Evolutionary conservation across 2,888 invertebrate genomes (phyloP).

Genomic region (Phanerotoma sp.): DNA sequence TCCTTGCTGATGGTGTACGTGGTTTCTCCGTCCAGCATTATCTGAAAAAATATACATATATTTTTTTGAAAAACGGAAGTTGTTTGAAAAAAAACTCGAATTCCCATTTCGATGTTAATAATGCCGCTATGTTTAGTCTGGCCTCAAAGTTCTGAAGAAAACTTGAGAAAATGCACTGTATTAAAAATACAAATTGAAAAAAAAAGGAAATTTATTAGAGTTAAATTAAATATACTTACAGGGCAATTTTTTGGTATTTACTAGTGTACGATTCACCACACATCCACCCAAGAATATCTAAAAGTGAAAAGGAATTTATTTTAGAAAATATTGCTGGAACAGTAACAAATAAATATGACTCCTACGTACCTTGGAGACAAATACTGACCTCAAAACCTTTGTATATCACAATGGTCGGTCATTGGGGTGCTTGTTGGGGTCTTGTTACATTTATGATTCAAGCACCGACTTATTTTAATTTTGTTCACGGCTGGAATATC

Average conservation of each 20-base stretch:
- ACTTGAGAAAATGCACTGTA: too few relatives aligned
- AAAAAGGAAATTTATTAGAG: too few relatives aligned
- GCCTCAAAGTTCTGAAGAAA: too few relatives aligned
- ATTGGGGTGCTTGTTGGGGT: constrained; percentile 71
- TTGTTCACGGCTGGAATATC: constrained; percentile 70
- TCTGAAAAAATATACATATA: too few relatives aligned
- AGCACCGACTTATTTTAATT: constrained; percentile 70
- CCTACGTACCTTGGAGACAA: constrained; percentile 64
- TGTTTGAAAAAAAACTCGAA: too few relatives aligned
- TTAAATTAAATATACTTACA: too few relatives aligned
- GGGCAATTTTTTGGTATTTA: constrained; percentile 65
- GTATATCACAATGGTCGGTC: constrained; percentile 67
- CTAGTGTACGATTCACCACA: constrained; percentile 67
- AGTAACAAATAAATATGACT: constrained; percentile 23
- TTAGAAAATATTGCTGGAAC: constrained; percentile 60
- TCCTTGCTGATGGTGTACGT: too few relatives aligned
- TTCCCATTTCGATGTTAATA: too few relatives aligned
- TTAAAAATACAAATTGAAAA: too few relatives aligned
- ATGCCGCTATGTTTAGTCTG: too few relatives aligned
- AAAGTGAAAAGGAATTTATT: constrained; percentile 64
- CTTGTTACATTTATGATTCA: constrained; percentile 71
- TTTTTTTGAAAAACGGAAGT: too few relatives aligned
- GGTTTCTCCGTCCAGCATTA: too few relatives aligned
- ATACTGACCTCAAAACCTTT: constrained; percentile 63
- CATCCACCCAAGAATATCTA: constrained; percentile 67